Evolutionary conservation across 2,888 invertebrate species (phyloP).

Genomic region (Leptinotarsa juncta): DNA sequence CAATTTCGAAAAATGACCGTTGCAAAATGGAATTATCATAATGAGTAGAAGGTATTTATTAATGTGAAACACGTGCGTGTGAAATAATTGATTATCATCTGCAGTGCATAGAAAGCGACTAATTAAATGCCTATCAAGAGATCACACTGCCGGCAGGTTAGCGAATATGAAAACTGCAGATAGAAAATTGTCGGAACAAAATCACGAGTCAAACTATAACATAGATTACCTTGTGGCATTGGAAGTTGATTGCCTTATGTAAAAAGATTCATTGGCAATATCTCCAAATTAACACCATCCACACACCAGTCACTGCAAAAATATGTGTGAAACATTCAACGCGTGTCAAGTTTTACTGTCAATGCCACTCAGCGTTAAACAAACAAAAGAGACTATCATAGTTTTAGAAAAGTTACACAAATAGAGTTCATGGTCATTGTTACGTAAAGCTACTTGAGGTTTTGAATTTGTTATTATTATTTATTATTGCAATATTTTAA

Average conservation of each 20-base stretch:
- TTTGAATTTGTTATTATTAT: constrained; percentile 9
- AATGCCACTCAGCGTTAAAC: background rate
- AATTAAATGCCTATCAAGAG: background rate
- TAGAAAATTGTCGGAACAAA: background rate
- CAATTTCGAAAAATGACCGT: background rate
- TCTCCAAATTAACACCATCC: background rate
- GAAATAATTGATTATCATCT: background rate
- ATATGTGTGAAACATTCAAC: background rate
- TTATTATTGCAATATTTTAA: background rate
- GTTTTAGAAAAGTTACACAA: background rate
- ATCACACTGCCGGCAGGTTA: background rate
- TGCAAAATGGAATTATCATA: background rate
- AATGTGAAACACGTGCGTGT: background rate
- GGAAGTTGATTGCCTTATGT: too few relatives aligned
- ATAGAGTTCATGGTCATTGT: constrained; percentile 18
- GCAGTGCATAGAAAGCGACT: background rate
- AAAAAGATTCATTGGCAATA: background rate
- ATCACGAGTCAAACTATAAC: background rate
- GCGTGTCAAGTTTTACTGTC: background rate
- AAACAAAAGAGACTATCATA: background rate
- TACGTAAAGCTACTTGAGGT: background rate
- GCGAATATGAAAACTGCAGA: background rate
- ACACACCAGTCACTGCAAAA: background rate
- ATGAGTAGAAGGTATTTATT: background rate
- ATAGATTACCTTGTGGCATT: background rate